Base-by-base conservation (phyloP, 2,888 invertebrate genomes). In the Schrankia costaestrigalis region DNA sequence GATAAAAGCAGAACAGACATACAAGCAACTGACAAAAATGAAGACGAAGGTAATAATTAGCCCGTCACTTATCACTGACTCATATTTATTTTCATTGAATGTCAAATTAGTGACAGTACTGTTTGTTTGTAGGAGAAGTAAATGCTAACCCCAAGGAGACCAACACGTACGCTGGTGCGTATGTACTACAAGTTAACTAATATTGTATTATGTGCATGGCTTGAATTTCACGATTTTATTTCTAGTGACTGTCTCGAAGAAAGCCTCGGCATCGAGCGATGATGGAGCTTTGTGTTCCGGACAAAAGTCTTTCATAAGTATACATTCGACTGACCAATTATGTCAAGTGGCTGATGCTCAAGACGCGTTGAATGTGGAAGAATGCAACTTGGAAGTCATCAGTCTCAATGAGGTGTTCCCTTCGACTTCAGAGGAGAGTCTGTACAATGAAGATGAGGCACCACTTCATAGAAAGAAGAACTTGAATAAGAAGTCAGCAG, bases 231-330 rank as follows among this genome's bases (percentile, higher is more conserved):
- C 11, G 9, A 26, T 37, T 31, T 26, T 29, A 26, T 35, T 78
- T 77, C 19, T 62, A 87, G 87, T 87, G 31, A 86, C 86, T 21
- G 78, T 86, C 24, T 78, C 85, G 35, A 82, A 82, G 61, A 85
- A 85, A 51, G 63, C 77, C 10, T 75, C 74, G 10, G 44, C 54
- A 4, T 62, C 75, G 4, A 66, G 59, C 33, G 75, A 75, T 31
- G 71, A 71, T 34, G 48, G 68, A 2, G 46, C 65, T 5, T 50
- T 72, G 35, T 78, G 71, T 51, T 57, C 66, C 11, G 77, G 77
- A 29, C 85, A 86, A 48, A 84, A 80, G 50, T 85, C 86, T 1
- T 87, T 86, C 50, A 86, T 86, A 52, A 85, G 85, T 60, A 86
- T 87, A 58, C 87, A 87, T 41, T 86, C 86, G 12, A 87, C 86